Evolutionary conservation across 2,797 vertebrate species (phyloP).

Genomic region (Cynopterus sphinx): DNA sequence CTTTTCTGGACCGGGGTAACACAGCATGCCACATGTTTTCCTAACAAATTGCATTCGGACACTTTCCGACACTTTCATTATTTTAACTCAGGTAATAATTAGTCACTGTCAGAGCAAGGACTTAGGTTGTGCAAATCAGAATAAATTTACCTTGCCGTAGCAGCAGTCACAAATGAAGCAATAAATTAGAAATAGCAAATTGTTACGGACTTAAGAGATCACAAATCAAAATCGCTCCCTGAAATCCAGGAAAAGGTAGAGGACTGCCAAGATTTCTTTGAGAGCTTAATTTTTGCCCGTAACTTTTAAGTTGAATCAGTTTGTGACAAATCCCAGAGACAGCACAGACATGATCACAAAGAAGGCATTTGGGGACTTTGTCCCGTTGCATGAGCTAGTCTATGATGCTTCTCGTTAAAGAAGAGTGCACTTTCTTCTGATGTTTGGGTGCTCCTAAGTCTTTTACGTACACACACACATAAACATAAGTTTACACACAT

Average conservation of each 20-base stretch:
- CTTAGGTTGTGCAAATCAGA: slow-evolving; percentile 91
- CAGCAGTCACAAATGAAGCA: slow-evolving; percentile 93
- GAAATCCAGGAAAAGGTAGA: slow-evolving; percentile 82
- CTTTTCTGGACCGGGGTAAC: slow-evolving; percentile 87
- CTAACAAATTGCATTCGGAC: slow-evolving; percentile 92
- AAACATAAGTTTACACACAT: not conserved
- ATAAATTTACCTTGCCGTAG: slow-evolving; percentile 91
- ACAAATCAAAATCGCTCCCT: slow-evolving; percentile 87
- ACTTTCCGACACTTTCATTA: slow-evolving; percentile 93
- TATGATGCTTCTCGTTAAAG: slow-evolving; percentile 74
- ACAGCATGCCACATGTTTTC: slow-evolving; percentile 91
- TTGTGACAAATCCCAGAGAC: slow-evolving; percentile 73
- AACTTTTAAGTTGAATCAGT: slow-evolving; percentile 77
- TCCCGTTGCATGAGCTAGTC: not conserved
- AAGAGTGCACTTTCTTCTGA: slow-evolving; percentile 72
- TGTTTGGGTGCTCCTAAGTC: slow-evolving; percentile 42
- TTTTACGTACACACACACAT: not conserved
- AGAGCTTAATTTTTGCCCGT: slow-evolving; percentile 85
- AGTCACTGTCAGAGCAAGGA: slow-evolving; percentile 91
- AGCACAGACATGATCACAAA: slow-evolving; percentile 57
- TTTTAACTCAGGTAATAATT: slow-evolving; percentile 93
- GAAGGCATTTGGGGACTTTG: not conserved
- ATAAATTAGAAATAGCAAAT: slow-evolving; percentile 92
- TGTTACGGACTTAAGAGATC: slow-evolving; percentile 89
- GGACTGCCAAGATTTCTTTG: slow-evolving; percentile 81